Evolutionary conservation across 2,113 vertebrate species (phyloP), one percentile per base, ranked within the genome.

Genomic region (Rallus limicola): DNA sequence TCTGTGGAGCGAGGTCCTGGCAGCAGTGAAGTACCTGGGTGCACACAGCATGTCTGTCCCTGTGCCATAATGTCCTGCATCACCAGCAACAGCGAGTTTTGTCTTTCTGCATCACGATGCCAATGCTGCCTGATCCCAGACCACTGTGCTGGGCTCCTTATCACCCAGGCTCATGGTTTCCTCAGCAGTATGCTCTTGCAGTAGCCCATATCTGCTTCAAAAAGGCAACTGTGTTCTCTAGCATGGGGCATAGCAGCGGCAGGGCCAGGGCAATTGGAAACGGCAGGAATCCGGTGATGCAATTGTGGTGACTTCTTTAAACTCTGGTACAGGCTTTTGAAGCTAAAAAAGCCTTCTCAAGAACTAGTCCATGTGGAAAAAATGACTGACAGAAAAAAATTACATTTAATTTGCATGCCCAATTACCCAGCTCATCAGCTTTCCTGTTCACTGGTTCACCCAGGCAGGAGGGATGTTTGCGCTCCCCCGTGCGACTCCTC

Each of bases 1-100:
- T 23, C 64, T 0, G 0, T 24, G 65, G 56, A 28, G 23, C 0
- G 0, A 26, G 52, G 38, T 63, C 36, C n/a, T 0, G 0, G 33
- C 75, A 25, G 78, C 80, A 28, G 44, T 28, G 55, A n/a, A 34
- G 46, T 40, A 13, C 4, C 6, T 8, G 28, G n/a, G 7, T 58
- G 10, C 11, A 2, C 5, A 40, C 63, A 62, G 50, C 55, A 34
- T 29, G 0, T 34, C 46, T 75, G 44, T 86, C 26, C 33, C 53
- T 4, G 6, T 46, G 55, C 38, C 0, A 0, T 28, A n/a, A 8
- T 6, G 25, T 52, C 40, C 17, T 2, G 6, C 12, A 4, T 64
- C 1, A 0, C 8, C 46, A 28, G 11, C 34, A 9, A 23, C 10
- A 46, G 53, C 53, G n/a, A 42, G 42, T 80, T 92, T 65, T 3